Conservation (phyloP, 2,888 invertebrate species). For the Troides oblongomaculatus region DNA sequence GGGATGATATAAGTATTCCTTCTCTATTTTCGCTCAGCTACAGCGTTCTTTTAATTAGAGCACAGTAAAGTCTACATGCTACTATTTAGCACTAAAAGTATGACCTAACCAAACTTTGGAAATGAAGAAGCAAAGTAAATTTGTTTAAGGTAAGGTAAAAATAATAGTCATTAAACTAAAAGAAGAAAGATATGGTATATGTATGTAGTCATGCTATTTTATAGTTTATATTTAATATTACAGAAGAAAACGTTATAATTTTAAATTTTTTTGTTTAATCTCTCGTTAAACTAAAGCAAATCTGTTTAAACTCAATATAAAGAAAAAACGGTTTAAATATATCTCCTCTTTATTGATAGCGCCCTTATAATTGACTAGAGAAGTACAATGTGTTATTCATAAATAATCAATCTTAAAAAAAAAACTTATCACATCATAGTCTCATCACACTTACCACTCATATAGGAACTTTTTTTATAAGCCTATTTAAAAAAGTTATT, state of each 20-base stretch:
- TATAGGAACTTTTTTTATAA: conserved; percentile 54
- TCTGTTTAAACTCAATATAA: not conserved
- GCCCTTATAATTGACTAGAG: conserved; percentile 68
- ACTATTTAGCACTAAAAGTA: too few species aligned
- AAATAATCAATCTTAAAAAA: conserved; percentile 63
- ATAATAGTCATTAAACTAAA: too few species aligned
- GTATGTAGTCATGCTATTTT: not conserved
- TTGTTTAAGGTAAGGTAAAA: too few species aligned
- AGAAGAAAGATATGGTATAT: not conserved
- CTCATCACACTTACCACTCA: conserved; percentile 31
- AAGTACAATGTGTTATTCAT: conserved; percentile 55
- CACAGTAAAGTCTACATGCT: too few species aligned
- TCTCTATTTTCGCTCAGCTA: too few species aligned
- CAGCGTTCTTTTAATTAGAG: too few species aligned
- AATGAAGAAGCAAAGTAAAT: too few species aligned
- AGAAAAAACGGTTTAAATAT: not conserved
- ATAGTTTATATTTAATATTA: not conserved
- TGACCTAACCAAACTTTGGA: too few species aligned
- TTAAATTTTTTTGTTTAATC: too few species aligned
- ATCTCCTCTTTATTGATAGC: conserved; percentile 67
- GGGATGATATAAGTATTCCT: too few species aligned
- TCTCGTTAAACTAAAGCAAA: too few species aligned
- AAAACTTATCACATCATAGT: conserved; percentile 32
- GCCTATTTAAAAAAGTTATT: conserved; percentile 41
- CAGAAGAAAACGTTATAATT: not conserved